A percentile compares a stretch with the other conserved stretches of the same genome.
phyloP scores from a whole-genome alignment of 1,140 invertebrate species.

The Lordiphosa stackelbergi region DNA sequence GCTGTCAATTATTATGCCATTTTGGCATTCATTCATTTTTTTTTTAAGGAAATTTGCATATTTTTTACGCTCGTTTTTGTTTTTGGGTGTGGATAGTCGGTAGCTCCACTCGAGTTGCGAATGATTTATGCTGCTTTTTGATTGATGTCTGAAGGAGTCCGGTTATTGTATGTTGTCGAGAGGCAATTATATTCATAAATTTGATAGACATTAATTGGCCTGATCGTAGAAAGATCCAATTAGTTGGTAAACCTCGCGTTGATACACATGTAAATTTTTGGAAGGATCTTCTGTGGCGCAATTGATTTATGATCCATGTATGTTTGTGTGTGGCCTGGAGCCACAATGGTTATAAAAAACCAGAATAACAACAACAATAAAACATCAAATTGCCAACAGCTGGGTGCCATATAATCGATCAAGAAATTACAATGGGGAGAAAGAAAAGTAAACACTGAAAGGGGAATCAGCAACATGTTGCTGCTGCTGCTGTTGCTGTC shows the following conservation, averaged over 20 bases:
- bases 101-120: slow-evolving; percentile 4
- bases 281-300: neutral
- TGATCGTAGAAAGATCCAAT: too few relatives aligned
- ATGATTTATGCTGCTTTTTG: slow-evolving; percentile 7
- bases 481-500: slow-evolving; percentile 18
- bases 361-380: slow-evolving; percentile 32
- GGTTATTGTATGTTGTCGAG: slow-evolving; percentile 1
- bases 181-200: slow-evolving; percentile 12
- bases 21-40: slow-evolving; percentile 4
- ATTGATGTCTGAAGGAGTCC: slow-evolving; percentile 4
- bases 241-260: too few relatives aligned
- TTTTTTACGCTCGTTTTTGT: neutral
- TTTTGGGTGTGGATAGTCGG: slow-evolving; percentile 4
- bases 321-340: neutral
- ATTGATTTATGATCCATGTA: slow-evolving; percentile 26
- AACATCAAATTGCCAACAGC: slow-evolving; percentile 37
- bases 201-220: neutral
- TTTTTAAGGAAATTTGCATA: slow-evolving; percentile 6
- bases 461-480: slow-evolving; percentile 40
- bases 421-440: slow-evolving; percentile 5
- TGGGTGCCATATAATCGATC: slow-evolving; percentile 12
- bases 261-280: too few relatives aligned
- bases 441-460: slow-evolving; percentile 7
- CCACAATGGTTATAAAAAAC: slow-evolving; percentile 27
- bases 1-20: slow-evolving; percentile 11